phyloP scores from a whole-genome alignment of 2,888 invertebrate genomes.

The Apodemia mormo region DNA sequence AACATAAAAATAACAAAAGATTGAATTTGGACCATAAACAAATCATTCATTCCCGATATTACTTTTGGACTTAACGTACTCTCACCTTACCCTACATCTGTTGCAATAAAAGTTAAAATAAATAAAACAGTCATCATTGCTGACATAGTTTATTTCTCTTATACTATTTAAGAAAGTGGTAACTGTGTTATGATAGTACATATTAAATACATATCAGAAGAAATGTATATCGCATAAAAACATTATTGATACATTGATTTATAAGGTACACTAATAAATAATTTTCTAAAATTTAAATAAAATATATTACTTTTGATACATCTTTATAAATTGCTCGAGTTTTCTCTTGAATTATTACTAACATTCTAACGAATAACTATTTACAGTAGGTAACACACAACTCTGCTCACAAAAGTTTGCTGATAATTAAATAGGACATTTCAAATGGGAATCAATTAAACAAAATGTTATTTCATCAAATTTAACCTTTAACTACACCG shows the following conservation, averaged over 20 bases:
- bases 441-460: background rate
- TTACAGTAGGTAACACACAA: background rate
- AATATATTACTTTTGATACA: background rate
- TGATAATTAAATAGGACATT: background rate
- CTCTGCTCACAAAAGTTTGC: background rate
- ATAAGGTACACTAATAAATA: conserved; percentile 3
- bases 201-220: conserved; percentile 5
- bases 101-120: too few relatives aligned
- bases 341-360: conserved; percentile 2
- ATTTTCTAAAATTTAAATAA: conserved; percentile 3
- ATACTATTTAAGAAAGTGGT: conserved; percentile 5
- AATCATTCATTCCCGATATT: too few relatives aligned
- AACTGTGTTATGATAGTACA: conserved; percentile 1
- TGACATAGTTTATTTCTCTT: conserved; percentile 1
- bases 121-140: background rate
- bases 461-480: background rate
- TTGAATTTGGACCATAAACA: too few relatives aligned
- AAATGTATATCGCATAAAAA: conserved; percentile 9
- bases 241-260: background rate
- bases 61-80: too few relatives aligned
- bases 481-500: too few relatives aligned
- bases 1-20: too few relatives aligned
- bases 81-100: too few relatives aligned
- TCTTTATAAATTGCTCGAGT: conserved; percentile 8
- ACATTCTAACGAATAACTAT: conserved; percentile 5